Base-by-base conservation (phyloP, 2,888 invertebrate genomes). In the Drosophila multiciliata region DNA sequence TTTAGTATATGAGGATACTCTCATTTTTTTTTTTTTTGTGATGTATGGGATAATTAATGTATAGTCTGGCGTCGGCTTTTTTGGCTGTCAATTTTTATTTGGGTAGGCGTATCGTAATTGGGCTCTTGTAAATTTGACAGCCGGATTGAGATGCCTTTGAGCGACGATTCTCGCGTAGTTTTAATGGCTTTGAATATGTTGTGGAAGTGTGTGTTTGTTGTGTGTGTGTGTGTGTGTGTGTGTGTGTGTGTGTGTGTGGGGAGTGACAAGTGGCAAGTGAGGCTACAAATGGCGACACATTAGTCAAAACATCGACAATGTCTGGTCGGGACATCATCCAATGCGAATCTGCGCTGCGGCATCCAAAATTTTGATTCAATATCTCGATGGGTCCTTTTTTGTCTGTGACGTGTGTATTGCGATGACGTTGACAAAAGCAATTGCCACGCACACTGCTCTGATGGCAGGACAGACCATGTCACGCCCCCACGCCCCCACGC, bases 241-340 rank as follows among this genome's bases (percentile, higher is more conserved):
- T 67, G 53, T 61, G 32, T 9, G 38, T 33, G 45, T 33, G 75
- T 42, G 36, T 4, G 29, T 29, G 48, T 50, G 58, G 26, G 57
- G 32, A 42, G 64, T 55, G 62, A 50, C 49, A 53, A 45, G 72
- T 35, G 71, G 59, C 57, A 62, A 71, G 60, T 54, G 63, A 17
- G 26, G 42, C 60, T 77, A 55, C 52, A 80, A 78, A 73, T 78
- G 74, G 63, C 78, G 59, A 62, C 78, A 64, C 78, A 78, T 78
- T 81, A 78, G 78, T 81, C 78, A 81, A 73, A 78, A 73, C 54
- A 78, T 69, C 66, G 68, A 73, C 78, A 57, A 48, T 60, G 81
- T 60, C 65, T 77, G 78, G 49, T 36, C 35, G 65, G 57, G 67
- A 67, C 64, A 71, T 59, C 61, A 55, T 55, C 58, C 80, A 66